phyloP scores from a whole-genome alignment of 2,888 invertebrate genomes.

The Loripinus fragilis region DNA sequence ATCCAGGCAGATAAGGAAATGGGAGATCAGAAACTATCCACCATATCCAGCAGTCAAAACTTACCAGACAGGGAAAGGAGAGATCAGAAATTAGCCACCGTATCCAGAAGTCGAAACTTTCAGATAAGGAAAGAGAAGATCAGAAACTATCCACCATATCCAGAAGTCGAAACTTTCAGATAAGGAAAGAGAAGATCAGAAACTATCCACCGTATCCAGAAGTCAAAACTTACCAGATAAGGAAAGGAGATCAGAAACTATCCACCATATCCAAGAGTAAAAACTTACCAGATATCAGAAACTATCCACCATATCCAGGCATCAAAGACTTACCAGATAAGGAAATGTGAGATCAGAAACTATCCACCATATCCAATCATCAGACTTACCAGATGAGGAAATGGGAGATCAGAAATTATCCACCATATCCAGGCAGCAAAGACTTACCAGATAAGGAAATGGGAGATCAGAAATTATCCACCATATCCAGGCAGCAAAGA shows the following conservation, averaged over 20 bases:
- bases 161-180: slow-evolving; percentile 77
- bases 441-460: too few species aligned
- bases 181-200: too few species aligned
- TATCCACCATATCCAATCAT: slow-evolving; percentile 99
- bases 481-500: too few species aligned
- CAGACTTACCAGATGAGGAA: slow-evolving; percentile 85
- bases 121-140: too few species aligned
- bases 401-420: too few species aligned
- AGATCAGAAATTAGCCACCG: slow-evolving; percentile 98
- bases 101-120: slow-evolving; percentile 94
- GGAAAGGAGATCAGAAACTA: slow-evolving; percentile 97
- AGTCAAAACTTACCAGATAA: slow-evolving; percentile 88
- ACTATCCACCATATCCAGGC: slow-evolving; percentile 99
- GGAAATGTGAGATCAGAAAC: slow-evolving; percentile 96
- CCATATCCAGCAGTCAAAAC: slow-evolving; percentile 96
- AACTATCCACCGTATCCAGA: too few species aligned
- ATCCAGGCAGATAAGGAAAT: slow-evolving; percentile 97
- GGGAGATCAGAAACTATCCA: slow-evolving; percentile 98
- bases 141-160: too few species aligned
- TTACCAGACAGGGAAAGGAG: slow-evolving; percentile 94
- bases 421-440: too few species aligned
- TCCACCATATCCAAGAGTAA: slow-evolving; percentile 99
- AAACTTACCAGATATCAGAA: too few species aligned
- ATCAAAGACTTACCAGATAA: slow-evolving; percentile 89
- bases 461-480: too few species aligned